Percentiles rank a stretch among this genome's conserved stretches.
Conservation (phyloP, 1,140 invertebrate genomes). For the Pogonomyrmex californicus region DNA sequence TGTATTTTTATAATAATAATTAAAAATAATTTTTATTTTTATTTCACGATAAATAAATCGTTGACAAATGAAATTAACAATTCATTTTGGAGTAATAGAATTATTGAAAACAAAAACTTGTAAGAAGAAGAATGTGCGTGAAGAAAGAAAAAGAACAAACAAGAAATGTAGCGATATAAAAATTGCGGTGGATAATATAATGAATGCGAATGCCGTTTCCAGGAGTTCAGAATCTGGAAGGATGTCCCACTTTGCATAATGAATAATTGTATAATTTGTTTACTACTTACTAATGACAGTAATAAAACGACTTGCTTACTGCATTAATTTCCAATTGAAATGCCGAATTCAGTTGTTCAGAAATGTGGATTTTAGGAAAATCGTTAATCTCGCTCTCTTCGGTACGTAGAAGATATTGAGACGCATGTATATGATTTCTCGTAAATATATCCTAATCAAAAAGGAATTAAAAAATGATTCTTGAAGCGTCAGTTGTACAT, state of each 20-base stretch:
- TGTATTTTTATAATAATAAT: neutral
- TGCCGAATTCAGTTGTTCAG: neutral
- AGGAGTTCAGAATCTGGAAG: conserved; percentile 41
- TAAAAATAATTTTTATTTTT: neutral
- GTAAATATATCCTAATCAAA: neutral
- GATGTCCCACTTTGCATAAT: conserved; percentile 53
- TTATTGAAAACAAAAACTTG: neutral
- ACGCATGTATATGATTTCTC: neutral
- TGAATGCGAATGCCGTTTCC: conserved; percentile 40
- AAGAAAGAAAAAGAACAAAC: neutral
- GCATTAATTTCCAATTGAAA: conserved; percentile 4
- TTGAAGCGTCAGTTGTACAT: neutral
- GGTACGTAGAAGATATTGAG: neutral
- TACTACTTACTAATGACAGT: conserved; percentile 47
- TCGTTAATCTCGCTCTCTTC: neutral
- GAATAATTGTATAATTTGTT: conserved; percentile 49
- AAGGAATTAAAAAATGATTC: neutral
- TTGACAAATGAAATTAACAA: neutral
- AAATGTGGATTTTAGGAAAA: conserved; percentile 11
- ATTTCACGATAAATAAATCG: neutral
- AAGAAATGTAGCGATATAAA: conserved; percentile 35
- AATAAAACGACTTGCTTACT: neutral
- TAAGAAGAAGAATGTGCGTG: neutral
- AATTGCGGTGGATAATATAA: conserved; percentile 62
- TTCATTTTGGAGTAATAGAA: neutral